Base-by-base conservation (phyloP, 2,113 vertebrate species). In the Amia ocellicauda region DNA sequence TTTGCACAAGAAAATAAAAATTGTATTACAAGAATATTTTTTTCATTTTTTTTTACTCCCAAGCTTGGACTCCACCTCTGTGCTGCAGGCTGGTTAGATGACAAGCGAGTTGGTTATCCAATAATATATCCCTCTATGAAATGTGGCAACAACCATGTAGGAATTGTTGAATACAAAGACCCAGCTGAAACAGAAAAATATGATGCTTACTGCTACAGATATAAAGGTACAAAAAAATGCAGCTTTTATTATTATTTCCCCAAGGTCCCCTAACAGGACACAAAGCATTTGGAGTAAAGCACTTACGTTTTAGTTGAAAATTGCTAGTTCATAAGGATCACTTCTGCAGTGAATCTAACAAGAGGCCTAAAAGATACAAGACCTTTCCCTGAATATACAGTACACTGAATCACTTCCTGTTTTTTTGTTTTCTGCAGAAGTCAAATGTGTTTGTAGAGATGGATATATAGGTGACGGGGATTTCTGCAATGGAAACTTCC, bases 11-110 rank as follows among this genome's bases (percentile, higher is more conserved):
- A n/a, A n/a, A n/a, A n/a, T n/a, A n/a, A n/a, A n/a, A n/a, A n/a
- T n/a, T n/a, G n/a, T n/a, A n/a, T n/a, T n/a, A n/a, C n/a, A n/a
- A n/a, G n/a, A n/a, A n/a, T n/a, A n/a, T n/a, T n/a, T n/a, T n/a
- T n/a, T n/a, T n/a, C n/a, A n/a, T n/a, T 36, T 36, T 69, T 50
- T 43, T 40, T 14, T 69, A 16, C 22, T 31, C 58, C n/a, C 58
- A 59, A 99, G 97, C 78, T 97, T 74, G 95, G 97, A 47, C 91
- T 94, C 83, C 96, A 98, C 49, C 77, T 90, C 57, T 99, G 97
- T 54, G 78, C 86, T 0, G 89, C 93, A 26, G 96, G 97, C 41
- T 99, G 97, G 97, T 75, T 99, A 55, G 86, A 89, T 23, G 93
- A 86, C 0, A 83, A 82, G 10, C 88, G 87, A 2, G 93, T 88